phyloP scores from a whole-genome alignment of 2,113 vertebrate species.

The Antechinus flavipes region DNA sequence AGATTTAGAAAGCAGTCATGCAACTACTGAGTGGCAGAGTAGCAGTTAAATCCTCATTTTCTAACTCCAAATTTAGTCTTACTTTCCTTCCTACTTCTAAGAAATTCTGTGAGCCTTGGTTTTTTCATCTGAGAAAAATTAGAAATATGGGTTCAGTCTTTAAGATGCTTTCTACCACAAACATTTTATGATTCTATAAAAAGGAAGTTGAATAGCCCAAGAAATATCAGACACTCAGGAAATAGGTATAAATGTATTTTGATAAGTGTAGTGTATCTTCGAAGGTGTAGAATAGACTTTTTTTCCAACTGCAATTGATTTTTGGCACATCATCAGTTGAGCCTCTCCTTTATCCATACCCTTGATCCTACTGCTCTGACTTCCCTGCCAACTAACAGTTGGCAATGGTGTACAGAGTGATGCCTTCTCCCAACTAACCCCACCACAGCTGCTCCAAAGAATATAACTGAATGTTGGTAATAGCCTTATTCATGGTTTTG shows the following conservation, averaged over 20 bases:
- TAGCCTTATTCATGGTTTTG: too few relatives aligned
- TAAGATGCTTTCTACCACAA: neutral
- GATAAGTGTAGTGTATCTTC: neutral
- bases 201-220: neutral
- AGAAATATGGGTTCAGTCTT: neutral
- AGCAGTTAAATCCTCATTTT: neutral
- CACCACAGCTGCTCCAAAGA: too few relatives aligned
- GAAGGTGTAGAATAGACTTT: neutral
- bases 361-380: neutral
- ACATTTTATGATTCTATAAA: neutral
- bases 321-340: neutral
- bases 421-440: too few relatives aligned
- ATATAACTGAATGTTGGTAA: too few relatives aligned
- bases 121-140: neutral
- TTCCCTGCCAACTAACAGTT: neutral
- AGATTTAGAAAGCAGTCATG: neutral
- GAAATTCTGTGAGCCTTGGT: neutral
- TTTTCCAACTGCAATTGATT: neutral
- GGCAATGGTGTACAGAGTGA: neutral
- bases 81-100: neutral
- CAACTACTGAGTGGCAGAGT: neutral
- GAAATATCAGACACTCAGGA: neutral
- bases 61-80: neutral
- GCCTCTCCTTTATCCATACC: neutral
- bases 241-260: neutral